phyloP scores from a whole-genome alignment of 2,113 vertebrate species.

The Chaetura pelagica region DNA sequence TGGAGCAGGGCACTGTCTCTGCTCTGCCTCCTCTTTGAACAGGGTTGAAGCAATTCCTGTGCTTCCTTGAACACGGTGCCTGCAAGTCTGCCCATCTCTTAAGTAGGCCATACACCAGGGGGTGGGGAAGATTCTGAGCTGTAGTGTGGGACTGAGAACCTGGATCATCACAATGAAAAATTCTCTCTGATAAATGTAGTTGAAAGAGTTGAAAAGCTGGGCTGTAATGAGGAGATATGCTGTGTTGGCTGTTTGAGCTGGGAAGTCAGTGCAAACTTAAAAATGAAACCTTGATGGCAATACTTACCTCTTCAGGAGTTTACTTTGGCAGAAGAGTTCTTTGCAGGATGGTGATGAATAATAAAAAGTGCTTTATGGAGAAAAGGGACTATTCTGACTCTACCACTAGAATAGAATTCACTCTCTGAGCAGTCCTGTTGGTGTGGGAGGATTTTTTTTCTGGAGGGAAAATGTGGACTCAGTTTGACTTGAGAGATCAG shows the following conservation, averaged over 20 bases:
- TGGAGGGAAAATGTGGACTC: background rate
- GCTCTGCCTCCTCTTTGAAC: slow-evolving; percentile 46
- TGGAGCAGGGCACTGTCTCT: background rate
- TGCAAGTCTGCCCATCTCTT: background rate
- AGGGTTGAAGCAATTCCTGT: background rate
- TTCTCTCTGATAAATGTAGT: slow-evolving; percentile 47
- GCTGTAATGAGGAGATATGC: background rate
- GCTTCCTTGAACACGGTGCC: background rate
- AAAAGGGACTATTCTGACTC: background rate
- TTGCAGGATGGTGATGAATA: background rate
- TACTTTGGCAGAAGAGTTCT: background rate
- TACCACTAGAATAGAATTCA: background rate
- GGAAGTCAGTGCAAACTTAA: background rate
- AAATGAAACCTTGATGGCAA: background rate
- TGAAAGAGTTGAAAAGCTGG: background rate
- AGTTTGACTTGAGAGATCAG: background rate
- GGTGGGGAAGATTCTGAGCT: background rate
- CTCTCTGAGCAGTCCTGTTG: background rate
- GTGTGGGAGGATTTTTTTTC: background rate
- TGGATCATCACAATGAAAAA: slow-evolving; percentile 51
- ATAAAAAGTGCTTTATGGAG: background rate
- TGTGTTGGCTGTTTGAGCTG: background rate
- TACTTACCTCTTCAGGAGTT: background rate
- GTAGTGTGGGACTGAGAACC: background rate
- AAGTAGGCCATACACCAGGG: background rate